Conservation (phyloP, 2,797 vertebrate genomes). For the Lepus townsendii region DNA sequence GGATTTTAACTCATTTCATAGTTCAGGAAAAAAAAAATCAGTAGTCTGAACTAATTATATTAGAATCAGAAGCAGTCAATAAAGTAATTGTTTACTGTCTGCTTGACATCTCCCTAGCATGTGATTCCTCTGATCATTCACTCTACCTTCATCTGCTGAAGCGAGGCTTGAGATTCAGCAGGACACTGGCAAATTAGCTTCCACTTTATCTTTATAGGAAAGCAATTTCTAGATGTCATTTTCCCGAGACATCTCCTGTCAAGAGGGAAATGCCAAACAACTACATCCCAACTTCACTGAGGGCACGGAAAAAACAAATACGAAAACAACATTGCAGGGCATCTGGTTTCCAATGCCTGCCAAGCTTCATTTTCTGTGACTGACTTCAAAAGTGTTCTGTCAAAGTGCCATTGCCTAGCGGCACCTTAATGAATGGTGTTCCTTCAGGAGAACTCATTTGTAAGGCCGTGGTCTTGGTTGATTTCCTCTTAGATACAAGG, state of each 20-base stretch:
- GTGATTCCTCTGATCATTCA: slow-evolving; percentile 72
- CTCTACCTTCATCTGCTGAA: slow-evolving; percentile 69
- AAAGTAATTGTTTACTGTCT: slow-evolving; percentile 62
- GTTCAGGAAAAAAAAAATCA: slow-evolving; percentile 1
- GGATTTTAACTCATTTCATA: slow-evolving; percentile 38
- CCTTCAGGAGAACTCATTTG: background rate
- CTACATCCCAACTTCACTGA: background rate
- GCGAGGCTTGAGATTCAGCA: slow-evolving; percentile 61
- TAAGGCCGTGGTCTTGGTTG: background rate
- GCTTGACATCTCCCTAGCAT: slow-evolving; percentile 65
- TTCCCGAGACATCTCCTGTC: background rate
- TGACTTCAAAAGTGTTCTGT: slow-evolving; percentile 40
- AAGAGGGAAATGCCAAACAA: slow-evolving; percentile 43
- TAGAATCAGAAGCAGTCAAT: slow-evolving; percentile 54
- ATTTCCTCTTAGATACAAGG: background rate
- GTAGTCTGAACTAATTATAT: slow-evolving; percentile 47
- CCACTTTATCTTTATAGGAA: slow-evolving; percentile 54
- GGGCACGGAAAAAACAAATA: background rate
- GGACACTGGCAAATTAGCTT: slow-evolving; percentile 66
- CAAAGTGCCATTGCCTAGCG: background rate
- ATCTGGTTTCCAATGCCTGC: background rate
- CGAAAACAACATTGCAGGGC: background rate
- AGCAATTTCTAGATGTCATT: slow-evolving; percentile 63
- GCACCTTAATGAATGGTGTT: slow-evolving; percentile 15
- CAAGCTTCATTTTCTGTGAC: slow-evolving; percentile 36